Conservation (phyloP, 2,113 vertebrate species). For the Alces alces region DNA sequence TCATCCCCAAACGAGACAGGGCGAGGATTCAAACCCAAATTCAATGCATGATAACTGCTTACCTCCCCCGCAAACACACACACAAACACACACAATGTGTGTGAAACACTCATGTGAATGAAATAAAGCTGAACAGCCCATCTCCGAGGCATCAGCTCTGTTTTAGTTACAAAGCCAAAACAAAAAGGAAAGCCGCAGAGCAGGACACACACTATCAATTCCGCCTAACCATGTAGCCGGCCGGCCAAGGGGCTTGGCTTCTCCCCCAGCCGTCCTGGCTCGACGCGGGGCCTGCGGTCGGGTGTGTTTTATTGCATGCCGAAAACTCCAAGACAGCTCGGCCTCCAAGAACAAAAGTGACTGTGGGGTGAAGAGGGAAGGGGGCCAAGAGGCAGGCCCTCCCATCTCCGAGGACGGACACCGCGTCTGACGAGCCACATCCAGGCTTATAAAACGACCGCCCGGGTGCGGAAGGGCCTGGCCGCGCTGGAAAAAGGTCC, state of each 20-base stretch:
- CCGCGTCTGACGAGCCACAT: background rate
- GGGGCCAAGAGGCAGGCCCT: background rate
- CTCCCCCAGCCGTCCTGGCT: conserved; percentile 26
- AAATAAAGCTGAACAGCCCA: conserved; percentile 29
- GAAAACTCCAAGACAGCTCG: conserved; percentile 46
- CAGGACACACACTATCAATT: conserved; percentile 58
- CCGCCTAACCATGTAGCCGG: conserved; percentile 23
- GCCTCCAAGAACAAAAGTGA: conserved; percentile 60
- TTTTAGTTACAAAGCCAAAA: conserved; percentile 71
- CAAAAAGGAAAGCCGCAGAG: conserved; percentile 53
- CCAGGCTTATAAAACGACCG: background rate
- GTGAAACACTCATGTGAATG: background rate
- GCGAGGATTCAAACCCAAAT: background rate
- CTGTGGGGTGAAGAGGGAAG: conserved; percentile 40
- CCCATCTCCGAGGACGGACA: background rate
- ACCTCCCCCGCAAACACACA: background rate
- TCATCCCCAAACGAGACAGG: background rate
- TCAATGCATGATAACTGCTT: background rate
- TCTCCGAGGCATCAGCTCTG: conserved; percentile 45
- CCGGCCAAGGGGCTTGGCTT: conserved; percentile 43
- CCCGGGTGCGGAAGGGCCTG: background rate
- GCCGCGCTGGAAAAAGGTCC: background rate
- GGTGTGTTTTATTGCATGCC: conserved; percentile 48
- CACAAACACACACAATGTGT: background rate
- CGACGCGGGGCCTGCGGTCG: conserved; percentile 40